These are phyloP conservation scores for Meloidogyne exigua DNA, from an alignment of 1,140 invertebrate species.

Conservation along the genomic window DNA sequence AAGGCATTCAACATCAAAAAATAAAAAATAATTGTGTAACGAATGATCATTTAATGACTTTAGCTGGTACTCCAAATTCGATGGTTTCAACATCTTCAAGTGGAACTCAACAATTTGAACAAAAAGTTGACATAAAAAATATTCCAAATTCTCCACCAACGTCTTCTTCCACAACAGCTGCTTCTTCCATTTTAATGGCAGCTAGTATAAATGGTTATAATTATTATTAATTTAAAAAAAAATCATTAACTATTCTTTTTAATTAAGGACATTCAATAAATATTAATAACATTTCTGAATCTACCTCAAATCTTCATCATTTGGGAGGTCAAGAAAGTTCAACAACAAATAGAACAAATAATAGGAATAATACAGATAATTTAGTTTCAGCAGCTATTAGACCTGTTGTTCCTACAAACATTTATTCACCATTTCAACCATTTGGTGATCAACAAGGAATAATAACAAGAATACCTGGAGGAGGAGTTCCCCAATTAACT, in stretches of 20 bases:
- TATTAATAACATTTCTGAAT: not conserved
- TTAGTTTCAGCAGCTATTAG: not conserved
- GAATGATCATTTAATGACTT: not conserved
- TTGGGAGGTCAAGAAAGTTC: not conserved
- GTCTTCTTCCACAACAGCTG: not conserved
- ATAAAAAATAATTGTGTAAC: not conserved
- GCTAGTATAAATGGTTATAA: not conserved
- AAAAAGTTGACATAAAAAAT: not conserved
- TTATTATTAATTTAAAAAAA: no score
- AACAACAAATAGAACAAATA: not conserved
- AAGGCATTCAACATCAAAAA: slow-evolving; percentile 22
- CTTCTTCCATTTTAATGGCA: not conserved
- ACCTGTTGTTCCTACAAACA: not conserved
- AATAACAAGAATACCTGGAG: not conserved
- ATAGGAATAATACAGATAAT: slow-evolving; percentile 6
- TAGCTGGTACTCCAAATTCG: slow-evolving; percentile 17
- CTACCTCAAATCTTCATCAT: not conserved
- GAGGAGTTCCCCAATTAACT: not conserved
- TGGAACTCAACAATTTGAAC: not conserved
- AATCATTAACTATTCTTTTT: no score
- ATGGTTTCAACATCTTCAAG: slow-evolving; percentile 9
- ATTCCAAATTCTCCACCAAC: slow-evolving; percentile 11
- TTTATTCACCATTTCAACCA: not conserved
- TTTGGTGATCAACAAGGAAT: not conserved
- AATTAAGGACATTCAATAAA: not conserved